Evolutionary conservation across 2,113 vertebrate genomes (phyloP), one percentile per base, ranked within the genome.

Genomic region (Tyto alba): DNA sequence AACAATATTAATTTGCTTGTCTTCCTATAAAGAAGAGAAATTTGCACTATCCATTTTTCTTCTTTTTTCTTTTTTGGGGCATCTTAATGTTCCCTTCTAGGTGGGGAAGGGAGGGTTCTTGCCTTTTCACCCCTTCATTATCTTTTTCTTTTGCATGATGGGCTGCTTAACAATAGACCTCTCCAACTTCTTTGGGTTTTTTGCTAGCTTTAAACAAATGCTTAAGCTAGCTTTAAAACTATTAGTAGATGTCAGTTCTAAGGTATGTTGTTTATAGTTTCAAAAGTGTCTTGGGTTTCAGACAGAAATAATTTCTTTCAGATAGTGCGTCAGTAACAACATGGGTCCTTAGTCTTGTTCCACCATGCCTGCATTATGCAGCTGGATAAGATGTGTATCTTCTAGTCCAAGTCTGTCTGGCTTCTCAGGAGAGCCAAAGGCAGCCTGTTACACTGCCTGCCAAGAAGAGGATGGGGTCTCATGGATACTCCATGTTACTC

Each of bases 91-190:
- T 95, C 73, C 64, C 16, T 75, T 89, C 34, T 82, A 85, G 77
- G 43, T 91, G 91, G 96, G 93, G 87, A 96, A 95, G 95, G 94
- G 95, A 95, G 94, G 96, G 94, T 95, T 96, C 83, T 89, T 87
- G 66, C 85, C 48, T 82, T 87, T 95, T 89, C 17, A 95, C 48
- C 56, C 60, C n/a, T 95, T 95, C 62, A 57, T 86, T 95, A 47
- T 78, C 13, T 88, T 81, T 95, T 92, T 89, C 56, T 94, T 95
- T 95, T 94, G 95, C 95, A 96, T 93, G 87, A 91, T 96, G 93
- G 91, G 48, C 93, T 96, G 91, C 89, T 94, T 95, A 94, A 93
- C 62, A 73, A 80, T 92, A 93, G 89, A 92, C 29, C 25, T 90
- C 45, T 92, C 69, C 83, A 62, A 62, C 16, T 32, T 17, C 56